A percentile compares a stretch with the other conserved stretches of the same genome.
Conservation (phyloP, 2,888 invertebrate species). For the Hypsopygia costalis region DNA sequence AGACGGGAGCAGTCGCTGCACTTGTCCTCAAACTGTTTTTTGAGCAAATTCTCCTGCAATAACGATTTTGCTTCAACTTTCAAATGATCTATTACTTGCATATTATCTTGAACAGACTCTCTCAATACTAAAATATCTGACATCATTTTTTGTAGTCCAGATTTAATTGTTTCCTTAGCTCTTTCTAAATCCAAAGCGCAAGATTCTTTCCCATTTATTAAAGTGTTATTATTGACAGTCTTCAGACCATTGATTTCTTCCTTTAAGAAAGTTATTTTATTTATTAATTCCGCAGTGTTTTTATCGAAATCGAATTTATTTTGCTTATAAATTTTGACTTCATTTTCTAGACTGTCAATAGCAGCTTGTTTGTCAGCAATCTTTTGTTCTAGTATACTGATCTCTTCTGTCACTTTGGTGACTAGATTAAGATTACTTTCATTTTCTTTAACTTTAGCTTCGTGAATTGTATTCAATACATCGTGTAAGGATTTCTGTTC, state of each 20-base stretch:
- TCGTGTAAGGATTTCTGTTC: constrained; percentile 29
- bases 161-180: constrained; percentile 48
- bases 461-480: constrained; percentile 37
- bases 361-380: constrained; percentile 34
- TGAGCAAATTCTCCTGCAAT: constrained; percentile 46
- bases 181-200: constrained; percentile 49
- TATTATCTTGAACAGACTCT: constrained; percentile 49
- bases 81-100: constrained; percentile 45
- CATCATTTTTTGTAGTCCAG: constrained; percentile 53
- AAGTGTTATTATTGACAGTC: constrained; percentile 40
- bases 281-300: constrained; percentile 31
- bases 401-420: constrained; percentile 40
- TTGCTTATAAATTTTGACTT: constrained; percentile 18
- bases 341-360: constrained; percentile 28
- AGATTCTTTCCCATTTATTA: constrained; percentile 48
- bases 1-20: constrained; percentile 43
- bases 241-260: constrained; percentile 42
- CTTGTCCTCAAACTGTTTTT: constrained; percentile 55
- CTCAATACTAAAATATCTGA: constrained; percentile 52
- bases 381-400: constrained; percentile 34
- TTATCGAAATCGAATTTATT: constrained; percentile 21
- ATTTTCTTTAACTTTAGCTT: constrained; percentile 43
- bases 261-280: constrained; percentile 32
- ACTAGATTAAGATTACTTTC: constrained; percentile 29
- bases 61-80: constrained; percentile 51